These are phyloP conservation scores for Amiota mariae DNA, from an alignment of 2,888 invertebrate species.

Conservation along the genomic window DNA sequence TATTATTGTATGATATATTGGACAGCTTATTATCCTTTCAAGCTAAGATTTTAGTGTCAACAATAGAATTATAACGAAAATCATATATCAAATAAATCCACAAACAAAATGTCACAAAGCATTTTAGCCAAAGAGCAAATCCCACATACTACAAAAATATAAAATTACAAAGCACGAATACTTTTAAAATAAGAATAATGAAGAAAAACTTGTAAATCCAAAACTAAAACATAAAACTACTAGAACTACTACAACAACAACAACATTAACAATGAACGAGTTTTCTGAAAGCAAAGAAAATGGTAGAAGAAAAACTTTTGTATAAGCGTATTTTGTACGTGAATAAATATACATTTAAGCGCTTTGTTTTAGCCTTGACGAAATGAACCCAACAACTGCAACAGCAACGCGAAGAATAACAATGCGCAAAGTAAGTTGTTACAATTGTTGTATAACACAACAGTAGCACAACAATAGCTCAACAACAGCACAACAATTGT, in stretches of 20 bases:
- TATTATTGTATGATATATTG: too few relatives aligned
- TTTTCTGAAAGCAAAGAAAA: neutral
- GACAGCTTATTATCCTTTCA: too few relatives aligned
- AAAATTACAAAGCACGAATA: neutral
- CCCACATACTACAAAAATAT: neutral
- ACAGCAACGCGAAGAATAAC: neutral
- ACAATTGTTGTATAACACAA: neutral
- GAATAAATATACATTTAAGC: neutral
- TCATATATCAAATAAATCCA: too few relatives aligned
- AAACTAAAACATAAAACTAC: conserved; percentile 2
- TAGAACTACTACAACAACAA: neutral
- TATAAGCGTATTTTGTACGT: neutral
- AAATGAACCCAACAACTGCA: neutral
- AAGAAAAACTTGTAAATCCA: neutral
- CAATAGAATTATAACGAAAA: too few relatives aligned
- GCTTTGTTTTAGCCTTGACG: conserved; percentile 16
- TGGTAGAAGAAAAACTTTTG: neutral
- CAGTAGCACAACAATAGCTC: neutral
- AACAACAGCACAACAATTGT: conserved; percentile 12
- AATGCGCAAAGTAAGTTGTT: neutral
- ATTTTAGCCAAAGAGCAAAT: too few relatives aligned
- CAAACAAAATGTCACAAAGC: too few relatives aligned
- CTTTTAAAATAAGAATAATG: neutral
- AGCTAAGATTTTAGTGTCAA: too few relatives aligned
- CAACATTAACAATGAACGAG: neutral